A percentile compares a stretch with the other conserved stretches of the same genome.
These are phyloP conservation scores for Agonopterix heracliana DNA, from an alignment of 2,888 invertebrate species.

Conservation along the genomic window DNA sequence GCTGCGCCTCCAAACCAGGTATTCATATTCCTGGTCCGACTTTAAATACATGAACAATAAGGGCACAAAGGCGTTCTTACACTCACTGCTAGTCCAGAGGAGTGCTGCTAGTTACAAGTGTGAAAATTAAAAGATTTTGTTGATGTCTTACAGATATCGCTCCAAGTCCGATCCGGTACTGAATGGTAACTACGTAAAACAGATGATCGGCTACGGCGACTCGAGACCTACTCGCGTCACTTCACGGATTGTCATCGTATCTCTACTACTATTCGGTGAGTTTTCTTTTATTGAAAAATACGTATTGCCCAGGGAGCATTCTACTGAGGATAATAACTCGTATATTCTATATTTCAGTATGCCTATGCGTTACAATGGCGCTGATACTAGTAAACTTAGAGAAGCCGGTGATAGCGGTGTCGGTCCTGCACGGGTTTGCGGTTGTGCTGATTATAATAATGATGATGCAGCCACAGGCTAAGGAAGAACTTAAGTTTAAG, in stretches of 20 bases:
- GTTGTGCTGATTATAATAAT: conserved; percentile 42
- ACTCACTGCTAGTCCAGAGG: too few species aligned
- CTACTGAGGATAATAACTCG: neutral
- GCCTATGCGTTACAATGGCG: conserved; percentile 33
- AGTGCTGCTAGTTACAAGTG: too few species aligned
- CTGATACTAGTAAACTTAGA: conserved; percentile 28
- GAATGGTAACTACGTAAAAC: conserved; percentile 27
- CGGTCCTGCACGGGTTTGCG: conserved; percentile 34
- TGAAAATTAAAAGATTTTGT: too few species aligned
- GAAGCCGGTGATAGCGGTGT: conserved; percentile 27
- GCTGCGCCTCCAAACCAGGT: too few species aligned
- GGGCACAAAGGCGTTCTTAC: too few species aligned
- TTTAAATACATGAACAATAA: too few species aligned
- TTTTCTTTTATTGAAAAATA: conserved; percentile 5
- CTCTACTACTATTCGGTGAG: conserved; percentile 46
- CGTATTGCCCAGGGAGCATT: neutral
- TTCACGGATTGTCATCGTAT: conserved; percentile 31
- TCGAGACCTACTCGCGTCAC: conserved; percentile 30
- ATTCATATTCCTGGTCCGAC: too few species aligned
- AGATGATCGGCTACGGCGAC: conserved; percentile 37
- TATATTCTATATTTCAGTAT: conserved; percentile 29
- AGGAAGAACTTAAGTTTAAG: conserved; percentile 45
- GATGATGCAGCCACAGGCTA: conserved; percentile 45
- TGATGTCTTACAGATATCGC: conserved; percentile 36
- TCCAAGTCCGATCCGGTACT: conserved; percentile 26